Conservation (phyloP, 1,140 invertebrate species). For the Calephelis nemesis region DNA sequence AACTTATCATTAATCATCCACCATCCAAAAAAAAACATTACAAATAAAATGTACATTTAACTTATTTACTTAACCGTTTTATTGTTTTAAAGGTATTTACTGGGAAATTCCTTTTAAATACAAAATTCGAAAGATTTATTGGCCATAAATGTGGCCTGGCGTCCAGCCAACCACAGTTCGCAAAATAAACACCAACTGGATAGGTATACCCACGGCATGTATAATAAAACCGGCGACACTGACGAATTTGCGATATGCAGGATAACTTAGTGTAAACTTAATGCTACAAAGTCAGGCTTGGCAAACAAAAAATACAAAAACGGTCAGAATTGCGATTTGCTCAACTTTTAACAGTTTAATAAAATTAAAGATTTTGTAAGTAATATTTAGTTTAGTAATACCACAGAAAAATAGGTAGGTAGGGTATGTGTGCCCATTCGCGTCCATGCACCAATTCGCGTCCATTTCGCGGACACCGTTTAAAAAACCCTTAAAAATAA, state of each 20-base stretch:
- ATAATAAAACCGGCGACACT: slow-evolving; percentile 9
- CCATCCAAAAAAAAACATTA: background rate
- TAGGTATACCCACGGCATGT: background rate
- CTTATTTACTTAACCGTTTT: slow-evolving; percentile 5
- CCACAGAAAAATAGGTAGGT: no score
- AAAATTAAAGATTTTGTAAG: no score
- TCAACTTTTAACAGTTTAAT: no score
- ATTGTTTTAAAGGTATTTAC: slow-evolving; percentile 16
- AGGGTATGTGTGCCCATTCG: no score
- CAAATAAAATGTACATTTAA: background rate
- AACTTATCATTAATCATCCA: no score
- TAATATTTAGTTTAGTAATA: no score
- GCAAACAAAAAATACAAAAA: background rate
- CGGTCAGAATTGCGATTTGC: no score
- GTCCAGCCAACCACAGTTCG: slow-evolving; percentile 6
- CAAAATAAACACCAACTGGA: slow-evolving; percentile 8
- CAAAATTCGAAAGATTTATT: slow-evolving; percentile 15
- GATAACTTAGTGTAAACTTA: background rate
- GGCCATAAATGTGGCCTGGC: slow-evolving; percentile 9
- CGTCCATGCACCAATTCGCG: no score
- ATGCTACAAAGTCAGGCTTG: no score
- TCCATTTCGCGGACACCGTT: no score
- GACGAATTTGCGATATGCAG: slow-evolving; percentile 8
- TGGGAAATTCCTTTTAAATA: slow-evolving; percentile 4
- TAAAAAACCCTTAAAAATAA: no score